These are phyloP conservation scores for Neotoma lepida DNA, from an alignment of 2,113 vertebrate species.

Conservation along the genomic window DNA sequence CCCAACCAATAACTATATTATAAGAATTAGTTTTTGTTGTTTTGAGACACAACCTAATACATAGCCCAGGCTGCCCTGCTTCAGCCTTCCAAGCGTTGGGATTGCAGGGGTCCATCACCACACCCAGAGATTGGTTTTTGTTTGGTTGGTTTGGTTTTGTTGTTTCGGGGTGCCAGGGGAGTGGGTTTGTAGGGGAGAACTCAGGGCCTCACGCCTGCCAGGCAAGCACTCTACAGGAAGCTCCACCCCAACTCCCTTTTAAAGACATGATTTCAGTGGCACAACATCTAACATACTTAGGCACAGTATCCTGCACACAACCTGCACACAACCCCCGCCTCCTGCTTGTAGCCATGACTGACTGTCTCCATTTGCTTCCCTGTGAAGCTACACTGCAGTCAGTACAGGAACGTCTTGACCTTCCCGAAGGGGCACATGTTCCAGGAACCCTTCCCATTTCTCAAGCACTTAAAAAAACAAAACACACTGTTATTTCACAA, in stretches of 20 bases:
- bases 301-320: too few species aligned
- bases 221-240: not conserved
- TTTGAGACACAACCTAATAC: not conserved
- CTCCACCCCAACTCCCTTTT: not conserved
- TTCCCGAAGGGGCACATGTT: not conserved
- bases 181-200: not conserved
- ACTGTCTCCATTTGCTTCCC: not conserved
- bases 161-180: not conserved
- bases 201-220: not conserved
- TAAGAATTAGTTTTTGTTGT: not conserved
- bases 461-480: not conserved
- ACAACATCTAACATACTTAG: not conserved
- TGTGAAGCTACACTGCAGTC: fast-evolving
- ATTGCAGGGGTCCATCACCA: too few species aligned
- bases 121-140: not conserved
- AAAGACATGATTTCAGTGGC: not conserved
- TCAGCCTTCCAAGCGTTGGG: not conserved
- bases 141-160: not conserved
- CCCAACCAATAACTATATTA: too few species aligned
- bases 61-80: not conserved
- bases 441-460: not conserved
- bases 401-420: too few species aligned
- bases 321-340: not conserved
- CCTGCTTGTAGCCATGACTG: fast-evolving
- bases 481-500: not conserved